Conservation (phyloP, 2,888 invertebrate species). For the Glyphotaelius pellucidus region DNA sequence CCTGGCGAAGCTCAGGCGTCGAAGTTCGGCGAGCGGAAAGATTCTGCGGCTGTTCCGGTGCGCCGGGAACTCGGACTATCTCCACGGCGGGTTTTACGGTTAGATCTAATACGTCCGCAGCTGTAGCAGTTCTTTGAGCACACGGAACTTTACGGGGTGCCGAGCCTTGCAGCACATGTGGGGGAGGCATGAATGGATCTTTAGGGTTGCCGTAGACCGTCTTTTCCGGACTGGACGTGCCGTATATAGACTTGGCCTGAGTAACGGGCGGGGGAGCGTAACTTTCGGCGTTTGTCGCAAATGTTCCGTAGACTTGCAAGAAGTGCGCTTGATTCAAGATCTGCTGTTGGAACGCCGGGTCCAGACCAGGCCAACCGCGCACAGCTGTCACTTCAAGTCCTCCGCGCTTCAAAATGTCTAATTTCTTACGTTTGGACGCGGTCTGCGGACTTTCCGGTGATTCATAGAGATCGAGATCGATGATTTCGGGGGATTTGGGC, state of each 20-base stretch:
- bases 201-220: constrained; percentile 86
- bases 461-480: constrained; percentile 78
- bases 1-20: constrained; percentile 69
- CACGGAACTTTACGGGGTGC: constrained; percentile 70
- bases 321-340: constrained; percentile 76
- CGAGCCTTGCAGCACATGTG: constrained; percentile 75
- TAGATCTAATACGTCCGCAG: constrained; percentile 81
- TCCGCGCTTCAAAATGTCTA: constrained; percentile 86
- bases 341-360: constrained; percentile 74
- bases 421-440: constrained; percentile 80
- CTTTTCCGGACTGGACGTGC: constrained; percentile 78
- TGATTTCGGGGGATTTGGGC: constrained; percentile 81
- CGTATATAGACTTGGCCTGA: constrained; percentile 82
- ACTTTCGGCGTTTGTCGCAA: neutral
- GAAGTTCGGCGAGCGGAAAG: constrained; percentile 68
- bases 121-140: constrained; percentile 68
- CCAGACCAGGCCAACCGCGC: constrained; percentile 70
- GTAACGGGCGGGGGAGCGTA: constrained; percentile 68
- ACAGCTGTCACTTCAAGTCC: constrained; percentile 87
- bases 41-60: constrained; percentile 72
- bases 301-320: constrained; percentile 70
- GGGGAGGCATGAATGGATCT: constrained; percentile 80
- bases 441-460: constrained; percentile 74
- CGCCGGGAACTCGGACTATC: constrained; percentile 76
- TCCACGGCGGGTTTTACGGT: constrained; percentile 80